These are phyloP conservation scores for Syngnathus scovelli DNA, from an alignment of 2,113 vertebrate genomes.

Conservation along the genomic window DNA sequence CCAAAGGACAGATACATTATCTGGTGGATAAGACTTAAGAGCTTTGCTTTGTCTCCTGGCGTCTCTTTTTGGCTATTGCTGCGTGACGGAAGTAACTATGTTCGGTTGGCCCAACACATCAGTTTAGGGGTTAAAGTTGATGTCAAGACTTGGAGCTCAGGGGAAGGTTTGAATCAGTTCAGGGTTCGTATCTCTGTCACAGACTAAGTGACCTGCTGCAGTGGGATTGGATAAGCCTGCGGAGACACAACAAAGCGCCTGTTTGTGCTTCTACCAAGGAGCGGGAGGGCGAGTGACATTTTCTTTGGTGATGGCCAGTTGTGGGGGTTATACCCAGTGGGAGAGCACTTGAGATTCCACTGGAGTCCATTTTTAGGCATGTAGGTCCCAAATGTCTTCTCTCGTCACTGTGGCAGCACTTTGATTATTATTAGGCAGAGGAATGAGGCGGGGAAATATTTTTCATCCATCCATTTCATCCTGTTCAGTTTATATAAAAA, in stretches of 20 bases:
- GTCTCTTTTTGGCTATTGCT: slow-evolving; percentile 2
- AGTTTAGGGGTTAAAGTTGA: background rate
- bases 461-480: no score
- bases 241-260: background rate
- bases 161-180: no score
- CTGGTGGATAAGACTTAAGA: slow-evolving; percentile 28
- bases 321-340: slow-evolving; percentile 19
- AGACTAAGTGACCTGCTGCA: slow-evolving; percentile 7
- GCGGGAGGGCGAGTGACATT: slow-evolving; percentile 17
- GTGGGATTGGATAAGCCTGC: background rate
- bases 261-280: background rate
- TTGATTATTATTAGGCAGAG: no score
- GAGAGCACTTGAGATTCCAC: slow-evolving; percentile 33
- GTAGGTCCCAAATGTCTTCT: slow-evolving; percentile 27
- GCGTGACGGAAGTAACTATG: background rate
- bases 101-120: no score
- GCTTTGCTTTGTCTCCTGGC: background rate
- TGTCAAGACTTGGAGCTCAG: no score
- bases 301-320: slow-evolving; percentile 13
- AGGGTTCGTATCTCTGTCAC: background rate
- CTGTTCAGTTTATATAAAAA: no score
- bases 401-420: slow-evolving; percentile 12
- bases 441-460: no score
- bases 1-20: slow-evolving; percentile 30
- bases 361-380: slow-evolving; percentile 43